These are phyloP conservation scores for Andricus grossulariae DNA, from an alignment of 1,140 invertebrate genomes.

Conservation along the genomic window DNA sequence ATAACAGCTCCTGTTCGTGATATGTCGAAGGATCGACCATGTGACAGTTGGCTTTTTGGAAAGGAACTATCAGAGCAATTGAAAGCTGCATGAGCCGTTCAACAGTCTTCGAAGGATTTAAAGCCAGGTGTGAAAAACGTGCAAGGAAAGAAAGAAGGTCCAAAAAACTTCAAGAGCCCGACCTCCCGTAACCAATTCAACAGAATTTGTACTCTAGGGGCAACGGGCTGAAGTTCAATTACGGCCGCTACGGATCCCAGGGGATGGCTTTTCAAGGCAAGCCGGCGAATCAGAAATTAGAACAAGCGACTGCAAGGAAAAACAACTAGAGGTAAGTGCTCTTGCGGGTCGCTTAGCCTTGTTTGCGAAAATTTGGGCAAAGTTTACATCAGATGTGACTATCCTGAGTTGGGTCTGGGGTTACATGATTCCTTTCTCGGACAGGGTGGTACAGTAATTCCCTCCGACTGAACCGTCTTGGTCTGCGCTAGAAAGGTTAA, in stretches of 20 bases:
- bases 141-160: not conserved
- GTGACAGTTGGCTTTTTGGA: not conserved
- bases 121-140: not conserved
- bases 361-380: too few species aligned
- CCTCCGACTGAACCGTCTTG: too few species aligned
- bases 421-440: too few species aligned
- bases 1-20: too few species aligned
- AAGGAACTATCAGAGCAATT: not conserved
- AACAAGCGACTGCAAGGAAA: not conserved
- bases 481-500: too few species aligned
- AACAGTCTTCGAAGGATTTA: not conserved
- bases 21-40: too few species aligned
- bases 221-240: not conserved
- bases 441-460: too few species aligned
- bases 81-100: not conserved
- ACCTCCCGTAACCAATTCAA: not conserved
- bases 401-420: too few species aligned
- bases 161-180: slow-evolving; percentile 6
- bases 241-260: not conserved
- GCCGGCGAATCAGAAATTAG: not conserved
- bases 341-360: too few species aligned
- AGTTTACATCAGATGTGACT: too few species aligned
- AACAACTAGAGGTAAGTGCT: not conserved
- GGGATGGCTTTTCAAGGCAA: not conserved
- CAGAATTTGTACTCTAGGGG: not conserved